Evolutionary conservation across 2,797 vertebrate species (phyloP), one percentile per base, ranked within the genome.

Genomic region (Enoplosus armatus): DNA sequence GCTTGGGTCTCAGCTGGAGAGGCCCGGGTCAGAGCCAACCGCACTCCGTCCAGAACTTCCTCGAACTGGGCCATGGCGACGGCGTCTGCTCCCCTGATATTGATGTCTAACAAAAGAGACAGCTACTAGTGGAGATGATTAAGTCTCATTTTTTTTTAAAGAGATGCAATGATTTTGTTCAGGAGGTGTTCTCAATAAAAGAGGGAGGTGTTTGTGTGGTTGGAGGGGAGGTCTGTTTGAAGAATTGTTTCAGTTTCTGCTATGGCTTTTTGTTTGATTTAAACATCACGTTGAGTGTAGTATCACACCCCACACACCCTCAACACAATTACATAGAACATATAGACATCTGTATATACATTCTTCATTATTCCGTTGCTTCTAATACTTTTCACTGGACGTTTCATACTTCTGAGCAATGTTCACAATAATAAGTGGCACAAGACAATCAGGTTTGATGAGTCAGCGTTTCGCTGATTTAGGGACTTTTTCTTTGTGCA

Each of bases 41-140:
- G 91, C 43, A 96, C 90, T 56, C 73, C 55, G 1, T 84, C 77
- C 67, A 97, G 84, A 68, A 96, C 95, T 45, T 95, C 84, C 53
- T 94, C 76, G 33, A 96, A 96, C 71, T 91, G 87, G 66, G 93
- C 84, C 95, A 96, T 96, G 82, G 55, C 27, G 29, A 59, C 0
- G 1, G 26, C 0, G 0, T 0, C 24, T 1, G 20, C n/a, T 22
- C 18, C 47, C 4, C 0, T 1, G 43, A 43, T 64, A 67, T 16
- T 20, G 24, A 77, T 15, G 31, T 71, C 20, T 1, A 2, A 6
- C 27, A 55, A 47, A 1, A 14, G n/a, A 68, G 65, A 47, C 62
- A 59, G 8, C 48, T 5, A 10, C 45, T 24, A 31, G 22, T 2
- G 4, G 1, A 39, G 47, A 48, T 55, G 51, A 64, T 33, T 20